Percentiles rank a stretch among this genome's conserved stretches.
These are phyloP conservation scores for Palaemon carinicauda DNA, from an alignment of 1,140 invertebrate genomes.

Conservation along the genomic window DNA sequence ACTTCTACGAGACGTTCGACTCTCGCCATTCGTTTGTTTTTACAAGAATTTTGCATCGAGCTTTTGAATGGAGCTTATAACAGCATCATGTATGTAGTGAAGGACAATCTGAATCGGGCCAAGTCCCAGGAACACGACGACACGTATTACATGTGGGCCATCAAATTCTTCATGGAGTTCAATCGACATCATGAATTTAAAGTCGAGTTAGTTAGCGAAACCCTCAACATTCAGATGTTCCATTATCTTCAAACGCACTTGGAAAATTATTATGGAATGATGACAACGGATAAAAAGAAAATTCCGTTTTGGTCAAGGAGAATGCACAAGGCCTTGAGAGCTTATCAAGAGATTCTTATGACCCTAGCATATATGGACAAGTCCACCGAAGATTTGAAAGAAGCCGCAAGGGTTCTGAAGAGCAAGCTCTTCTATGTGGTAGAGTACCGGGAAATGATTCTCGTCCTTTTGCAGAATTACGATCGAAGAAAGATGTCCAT, in stretches of 20 bases:
- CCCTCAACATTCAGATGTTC: conserved; percentile 87
- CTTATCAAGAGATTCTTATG: conserved; percentile 74
- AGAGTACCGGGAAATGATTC: conserved; percentile 91
- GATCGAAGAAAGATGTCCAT: conserved; percentile 87
- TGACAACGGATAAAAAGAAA: conserved; percentile 82
- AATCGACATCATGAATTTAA: conserved; percentile 85
- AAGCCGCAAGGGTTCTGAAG: conserved; percentile 85
- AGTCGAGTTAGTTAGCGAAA: conserved; percentile 89
- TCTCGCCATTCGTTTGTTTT: conserved; percentile 81
- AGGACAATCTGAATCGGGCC: conserved; percentile 73
- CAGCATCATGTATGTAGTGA: conserved; percentile 83
- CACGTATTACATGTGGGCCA: conserved; percentile 91
- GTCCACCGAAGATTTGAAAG: conserved; percentile 74
- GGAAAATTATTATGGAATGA: conserved; percentile 88
- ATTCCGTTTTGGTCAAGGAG: conserved; percentile 81
- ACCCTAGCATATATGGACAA: conserved; percentile 85
- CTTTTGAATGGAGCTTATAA: conserved; percentile 93
- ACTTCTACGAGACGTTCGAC: conserved; percentile 76
- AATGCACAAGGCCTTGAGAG: conserved; percentile 80
- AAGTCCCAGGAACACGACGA: conserved; percentile 81
- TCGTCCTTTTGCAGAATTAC: conserved; percentile 81
- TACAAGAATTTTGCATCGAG: conserved; percentile 94
- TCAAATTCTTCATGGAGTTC: conserved; percentile 98
- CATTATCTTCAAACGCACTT: conserved; percentile 93
- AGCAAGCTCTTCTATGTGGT: conserved; percentile 92